Conservation (phyloP, 2,797 vertebrate species). For the Petrocephalus schoutedeni region DNA sequence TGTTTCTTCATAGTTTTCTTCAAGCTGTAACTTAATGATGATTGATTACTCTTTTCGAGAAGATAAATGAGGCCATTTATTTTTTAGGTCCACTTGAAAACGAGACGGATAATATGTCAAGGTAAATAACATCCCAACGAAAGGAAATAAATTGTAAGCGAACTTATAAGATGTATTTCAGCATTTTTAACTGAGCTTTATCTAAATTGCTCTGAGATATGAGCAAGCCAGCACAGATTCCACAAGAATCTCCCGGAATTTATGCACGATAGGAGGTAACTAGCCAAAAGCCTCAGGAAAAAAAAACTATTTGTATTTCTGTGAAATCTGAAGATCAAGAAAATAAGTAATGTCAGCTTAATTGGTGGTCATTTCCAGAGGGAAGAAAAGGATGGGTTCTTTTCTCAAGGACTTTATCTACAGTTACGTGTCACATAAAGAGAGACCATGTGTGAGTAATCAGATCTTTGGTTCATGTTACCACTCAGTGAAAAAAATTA, state of each 20-base stretch:
- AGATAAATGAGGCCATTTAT: conserved; percentile 22
- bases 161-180: not conserved
- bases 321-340: not conserved
- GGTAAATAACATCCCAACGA: not conserved
- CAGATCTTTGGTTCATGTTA: not conserved
- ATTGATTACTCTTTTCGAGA: conserved; percentile 24
- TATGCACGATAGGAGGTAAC: not conserved
- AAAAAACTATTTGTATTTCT: not conserved
- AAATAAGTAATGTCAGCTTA: conserved; percentile 12
- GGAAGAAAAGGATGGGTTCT: not conserved
- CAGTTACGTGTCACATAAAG: not conserved
- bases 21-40: conserved; percentile 24
- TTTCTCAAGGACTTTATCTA: not conserved
- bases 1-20: conserved; percentile 13
- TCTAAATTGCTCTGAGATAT: conserved; percentile 14
- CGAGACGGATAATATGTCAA: conserved; percentile 16
- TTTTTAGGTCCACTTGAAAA: conserved; percentile 22
- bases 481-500: not conserved
- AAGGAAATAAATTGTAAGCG: not conserved
- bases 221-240: not conserved
- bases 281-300: not conserved
- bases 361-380: not conserved
- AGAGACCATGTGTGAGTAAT: conserved; percentile 6
- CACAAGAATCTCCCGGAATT: not conserved
- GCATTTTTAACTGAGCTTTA: conserved; percentile 5